A percentile compares a stretch with the other conserved stretches of the same genome.
Conservation (phyloP, 2,113 vertebrate genomes). For the Fulmarus glacialis region DNA sequence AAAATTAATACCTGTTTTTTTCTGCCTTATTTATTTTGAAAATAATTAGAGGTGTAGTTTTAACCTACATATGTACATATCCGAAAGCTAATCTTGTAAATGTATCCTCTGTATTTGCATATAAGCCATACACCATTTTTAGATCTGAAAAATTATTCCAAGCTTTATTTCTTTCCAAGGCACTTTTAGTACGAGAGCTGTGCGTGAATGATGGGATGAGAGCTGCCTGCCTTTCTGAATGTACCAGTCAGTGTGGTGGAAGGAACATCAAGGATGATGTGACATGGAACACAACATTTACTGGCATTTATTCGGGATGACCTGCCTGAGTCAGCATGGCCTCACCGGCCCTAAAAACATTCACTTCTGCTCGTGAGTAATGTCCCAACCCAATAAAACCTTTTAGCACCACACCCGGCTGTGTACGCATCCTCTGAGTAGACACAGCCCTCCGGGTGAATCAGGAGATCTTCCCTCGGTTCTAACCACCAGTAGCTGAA, state of each 20-base stretch:
- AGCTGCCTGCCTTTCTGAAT: not conserved
- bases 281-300: not conserved
- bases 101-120: not conserved
- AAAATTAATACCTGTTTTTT: not conserved
- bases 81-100: not conserved
- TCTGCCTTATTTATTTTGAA: not conserved
- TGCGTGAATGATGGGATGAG: not conserved
- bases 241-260: not conserved
- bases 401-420: not conserved
- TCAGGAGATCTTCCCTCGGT: not conserved
- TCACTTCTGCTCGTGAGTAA: constrained; percentile 4
- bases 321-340: not conserved
- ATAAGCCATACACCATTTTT: not conserved
- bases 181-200: not conserved
- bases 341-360: not conserved
- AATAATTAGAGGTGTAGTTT: not conserved
- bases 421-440: not conserved
- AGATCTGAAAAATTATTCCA: not conserved
- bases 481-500: not conserved
- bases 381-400: not conserved
- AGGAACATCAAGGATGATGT: not conserved
- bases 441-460: not conserved
- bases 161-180: not conserved
- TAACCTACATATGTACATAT: not conserved
- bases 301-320: not conserved